Evolutionary conservation across 2,113 vertebrate genomes (phyloP), one percentile per base, ranked within the genome.

Genomic region (Pollimyrus isidori): DNA sequence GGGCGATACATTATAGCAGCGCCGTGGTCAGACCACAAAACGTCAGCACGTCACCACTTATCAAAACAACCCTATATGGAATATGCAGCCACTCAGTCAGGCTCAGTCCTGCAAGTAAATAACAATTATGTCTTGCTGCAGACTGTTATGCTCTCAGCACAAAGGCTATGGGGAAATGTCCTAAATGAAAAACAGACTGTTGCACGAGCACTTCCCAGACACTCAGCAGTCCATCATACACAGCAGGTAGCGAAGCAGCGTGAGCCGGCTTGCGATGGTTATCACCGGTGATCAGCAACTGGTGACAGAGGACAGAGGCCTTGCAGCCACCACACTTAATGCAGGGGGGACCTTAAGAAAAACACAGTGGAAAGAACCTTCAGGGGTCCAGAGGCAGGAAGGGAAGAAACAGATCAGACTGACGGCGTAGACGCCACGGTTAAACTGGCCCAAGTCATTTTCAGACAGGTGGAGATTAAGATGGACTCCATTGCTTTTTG

Each of bases 391-490:
- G 65, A 4, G 65, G 30, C 65, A 4, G 30, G 9, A 39, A 42
- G 4, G 35, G 17, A 19, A 80, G 35, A 17, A 73, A 35, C 7
- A 19, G 62, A 10, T 30, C 62, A 69, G 62, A 4, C 26, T 26
- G n/a, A 15, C 10, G 0, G 26, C 0, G 1, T 26, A 69, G 3
- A 13, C 10, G 1, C 3, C n/a, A 13, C 3, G 26, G 10, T 4
- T 30, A 69, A 13, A 69, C 62, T 6, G n/a, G 10, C 26, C 9
- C 9, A 0, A 58, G n/a, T 65, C 62, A 69, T 69, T 69, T 30
- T 11, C 26, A 30, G n/a, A 69, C 10, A 10, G 62, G 26, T 69
- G 30, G 13, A 69, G 17, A 6, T 23, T 82, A 80, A 42, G 30
- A 80, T 35, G 11, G 17, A 13, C 17, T 76, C 3, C 5, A 39